Base-by-base conservation (phyloP, 2,888 invertebrate genomes). In the Micoletzkya japonica region DNA sequence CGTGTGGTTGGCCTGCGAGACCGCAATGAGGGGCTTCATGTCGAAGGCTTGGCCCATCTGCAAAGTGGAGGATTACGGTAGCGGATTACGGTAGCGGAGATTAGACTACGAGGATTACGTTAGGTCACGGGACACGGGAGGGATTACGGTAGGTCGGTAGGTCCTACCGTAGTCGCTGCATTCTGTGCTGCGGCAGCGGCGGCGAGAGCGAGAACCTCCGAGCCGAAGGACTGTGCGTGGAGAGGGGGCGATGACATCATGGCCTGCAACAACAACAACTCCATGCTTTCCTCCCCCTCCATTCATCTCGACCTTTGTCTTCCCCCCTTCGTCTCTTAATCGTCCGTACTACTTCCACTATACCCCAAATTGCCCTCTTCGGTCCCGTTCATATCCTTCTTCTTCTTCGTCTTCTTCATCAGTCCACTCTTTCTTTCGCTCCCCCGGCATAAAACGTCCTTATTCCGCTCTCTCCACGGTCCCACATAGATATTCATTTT, bases 111-210 rank as follows among this genome's bases (percentile, higher is more conserved):
- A n/a, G n/a, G n/a, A n/a, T n/a, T n/a, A n/a, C n/a, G n/a, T n/a
- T n/a, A n/a, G n/a, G n/a, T n/a, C n/a, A n/a, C n/a, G n/a, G n/a
- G n/a, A n/a, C n/a, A n/a, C n/a, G n/a, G n/a, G n/a, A n/a, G n/a
- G n/a, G n/a, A n/a, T n/a, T n/a, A n/a, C n/a, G n/a, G n/a, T n/a
- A n/a, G n/a, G n/a, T n/a, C n/a, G n/a, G n/a, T n/a, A n/a, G n/a
- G n/a, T n/a, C n/a, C n/a, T 58, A 36, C 36, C 10, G 58, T 58
- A 36, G 50, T 56, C 20, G 54, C 66, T 56, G 68, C 26, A 24
- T 44, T 57, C 49, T 58, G 39, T 14, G 30, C 37, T 10, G 67
- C 67, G 6, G 68, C 58, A 14, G 68, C 56, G n/a, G 17, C 44
- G 20, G 44, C 39, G n/a, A 32, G 30, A 44, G 68, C 68, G 28